Evolutionary conservation across 2,113 vertebrate genomes (phyloP).

Genomic region (Spermophilus dauricus): DNA sequence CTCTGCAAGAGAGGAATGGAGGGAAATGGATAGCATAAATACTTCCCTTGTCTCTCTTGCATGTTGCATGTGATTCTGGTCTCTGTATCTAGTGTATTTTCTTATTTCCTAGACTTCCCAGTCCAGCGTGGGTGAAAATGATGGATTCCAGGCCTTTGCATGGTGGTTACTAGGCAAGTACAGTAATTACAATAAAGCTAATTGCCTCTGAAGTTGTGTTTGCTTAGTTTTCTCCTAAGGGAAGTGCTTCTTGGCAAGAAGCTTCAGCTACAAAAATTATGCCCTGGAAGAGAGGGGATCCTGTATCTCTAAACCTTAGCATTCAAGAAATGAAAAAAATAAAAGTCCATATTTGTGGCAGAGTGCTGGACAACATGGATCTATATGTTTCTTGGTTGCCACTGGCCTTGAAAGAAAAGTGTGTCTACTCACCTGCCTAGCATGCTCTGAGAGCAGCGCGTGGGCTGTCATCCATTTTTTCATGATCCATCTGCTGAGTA

Average conservation of each 20-base stretch:
- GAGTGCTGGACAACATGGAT: not conserved
- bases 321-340: conserved; percentile 17
- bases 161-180: conserved; percentile 95
- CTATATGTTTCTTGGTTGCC: not conserved
- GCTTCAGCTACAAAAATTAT: conserved; percentile 40
- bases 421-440: not conserved
- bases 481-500: not conserved
- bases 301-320: not conserved
- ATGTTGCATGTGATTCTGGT: not conserved
- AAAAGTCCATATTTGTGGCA: not conserved
- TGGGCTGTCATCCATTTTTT: not conserved
- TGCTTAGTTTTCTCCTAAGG: not conserved
- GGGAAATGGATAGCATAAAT: not conserved
- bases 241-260: conserved; percentile 56
- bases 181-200: conserved; percentile 30
- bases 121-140: conserved; percentile 87
- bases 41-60: not conserved
- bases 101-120: conserved; percentile 89
- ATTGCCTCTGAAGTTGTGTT: not conserved
- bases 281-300: not conserved
- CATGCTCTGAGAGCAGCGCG: not conserved
- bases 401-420: not conserved
- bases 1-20: not conserved
- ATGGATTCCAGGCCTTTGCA: conserved; percentile 91
- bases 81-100: conserved; percentile 27